Percentiles rank a stretch among this genome's conserved stretches.
Evolutionary conservation across 2,888 invertebrate genomes (phyloP).

Genomic region (Drosophila demipolita): DNA sequence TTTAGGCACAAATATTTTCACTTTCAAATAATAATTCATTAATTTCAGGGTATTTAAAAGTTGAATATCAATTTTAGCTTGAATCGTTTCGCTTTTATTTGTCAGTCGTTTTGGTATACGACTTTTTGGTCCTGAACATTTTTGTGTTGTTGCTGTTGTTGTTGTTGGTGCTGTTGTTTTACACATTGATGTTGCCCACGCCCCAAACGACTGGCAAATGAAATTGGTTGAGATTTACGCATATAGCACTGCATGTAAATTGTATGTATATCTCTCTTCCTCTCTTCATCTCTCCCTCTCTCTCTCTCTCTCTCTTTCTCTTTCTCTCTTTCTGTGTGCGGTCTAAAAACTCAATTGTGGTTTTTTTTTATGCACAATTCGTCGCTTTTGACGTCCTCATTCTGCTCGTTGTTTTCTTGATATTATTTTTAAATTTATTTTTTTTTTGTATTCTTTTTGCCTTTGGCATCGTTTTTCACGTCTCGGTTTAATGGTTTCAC

Average conservation of each 20-base stretch:
- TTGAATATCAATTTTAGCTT: not conserved
- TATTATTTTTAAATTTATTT: slow-evolving; percentile 80
- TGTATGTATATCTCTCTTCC: not conserved
- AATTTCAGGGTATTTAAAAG: slow-evolving; percentile 16
- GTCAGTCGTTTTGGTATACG: slow-evolving; percentile 27
- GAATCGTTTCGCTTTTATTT: slow-evolving; percentile 34
- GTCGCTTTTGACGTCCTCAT: slow-evolving; percentile 53
- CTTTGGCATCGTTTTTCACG: slow-evolving; percentile 47
- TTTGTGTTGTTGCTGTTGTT: slow-evolving; percentile 35
- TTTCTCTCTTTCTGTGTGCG: not conserved
- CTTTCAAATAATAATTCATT: not conserved
- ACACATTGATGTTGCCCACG: slow-evolving; percentile 14
- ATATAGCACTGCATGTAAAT: slow-evolving; percentile 53
- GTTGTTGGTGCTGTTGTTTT: slow-evolving; percentile 25
- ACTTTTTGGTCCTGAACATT: slow-evolving; percentile 39
- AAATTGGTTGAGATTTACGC: slow-evolving; percentile 73
- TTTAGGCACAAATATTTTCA: rapidly evolving
- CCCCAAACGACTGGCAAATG: slow-evolving; percentile 42
- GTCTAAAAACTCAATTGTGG: slow-evolving; percentile 73
- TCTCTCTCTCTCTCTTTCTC: not conserved
- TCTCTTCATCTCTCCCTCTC: too few relatives aligned
- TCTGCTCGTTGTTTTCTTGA: slow-evolving; percentile 47
- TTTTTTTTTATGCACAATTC: slow-evolving; percentile 78
- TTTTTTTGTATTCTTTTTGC: slow-evolving; percentile 64
- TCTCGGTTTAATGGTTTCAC: slow-evolving; percentile 61